A percentile compares a stretch with the other conserved stretches of the same genome.
phyloP scores from a whole-genome alignment of 2,888 invertebrate species.

The Augiades crinisus region DNA sequence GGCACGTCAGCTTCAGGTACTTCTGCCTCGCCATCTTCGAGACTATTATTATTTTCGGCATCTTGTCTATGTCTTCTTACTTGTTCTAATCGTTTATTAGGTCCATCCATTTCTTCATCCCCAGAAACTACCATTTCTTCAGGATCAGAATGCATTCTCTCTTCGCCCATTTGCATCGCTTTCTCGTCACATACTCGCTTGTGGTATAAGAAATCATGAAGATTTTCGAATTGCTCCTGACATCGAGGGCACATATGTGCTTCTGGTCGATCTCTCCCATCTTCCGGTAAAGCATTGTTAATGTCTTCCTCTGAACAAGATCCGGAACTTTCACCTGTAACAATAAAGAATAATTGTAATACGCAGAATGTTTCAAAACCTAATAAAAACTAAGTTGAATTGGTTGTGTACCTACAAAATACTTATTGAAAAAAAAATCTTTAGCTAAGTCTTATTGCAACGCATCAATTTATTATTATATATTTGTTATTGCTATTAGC shows the following conservation, averaged over 20 bases:
- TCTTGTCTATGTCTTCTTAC: constrained; percentile 88
- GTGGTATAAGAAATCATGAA: constrained; percentile 83
- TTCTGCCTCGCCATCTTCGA: constrained; percentile 84
- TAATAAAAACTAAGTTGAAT: too few relatives aligned
- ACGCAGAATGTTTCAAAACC: background rate
- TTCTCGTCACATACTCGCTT: constrained; percentile 83
- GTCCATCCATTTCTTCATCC: constrained; percentile 84
- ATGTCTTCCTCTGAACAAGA: constrained; percentile 85
- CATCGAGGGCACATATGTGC: constrained; percentile 84
- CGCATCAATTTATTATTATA: too few relatives aligned
- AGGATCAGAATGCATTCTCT: constrained; percentile 85
- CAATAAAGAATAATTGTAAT: constrained; percentile 45
- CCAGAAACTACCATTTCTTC: constrained; percentile 88
- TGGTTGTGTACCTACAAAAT: too few relatives aligned
- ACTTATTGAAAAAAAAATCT: too few relatives aligned
- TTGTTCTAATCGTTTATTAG: constrained; percentile 85
- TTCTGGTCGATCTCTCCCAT: constrained; percentile 69
- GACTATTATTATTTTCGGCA: constrained; percentile 87
- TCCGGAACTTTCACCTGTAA: constrained; percentile 85
- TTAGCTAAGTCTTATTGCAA: too few relatives aligned
- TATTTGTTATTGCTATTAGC: too few relatives aligned
- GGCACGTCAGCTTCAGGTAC: constrained; percentile 79
- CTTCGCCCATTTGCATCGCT: constrained; percentile 83
- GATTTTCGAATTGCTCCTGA: constrained; percentile 84
- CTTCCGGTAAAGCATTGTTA: constrained; percentile 65